Percentiles rank a stretch among this genome's conserved stretches.
These are phyloP conservation scores for Berghia stephanieae DNA, from an alignment of 1,140 invertebrate species.

Conservation along the genomic window DNA sequence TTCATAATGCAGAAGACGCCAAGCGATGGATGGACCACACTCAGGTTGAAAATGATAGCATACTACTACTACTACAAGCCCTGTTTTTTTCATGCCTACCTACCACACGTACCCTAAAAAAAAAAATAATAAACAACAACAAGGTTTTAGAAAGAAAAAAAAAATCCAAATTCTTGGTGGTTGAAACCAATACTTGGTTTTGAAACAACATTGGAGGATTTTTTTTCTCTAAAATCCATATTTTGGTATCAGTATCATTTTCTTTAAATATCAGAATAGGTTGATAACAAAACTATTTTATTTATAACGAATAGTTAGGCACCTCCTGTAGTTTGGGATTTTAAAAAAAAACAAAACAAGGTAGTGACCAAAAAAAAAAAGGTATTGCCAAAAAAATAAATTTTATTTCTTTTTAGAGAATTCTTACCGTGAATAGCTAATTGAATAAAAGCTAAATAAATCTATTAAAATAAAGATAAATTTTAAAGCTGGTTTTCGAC, in stretches of 20 bases:
- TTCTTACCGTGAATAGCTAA: too few species aligned
- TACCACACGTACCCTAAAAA: not conserved
- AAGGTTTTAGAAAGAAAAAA: not conserved
- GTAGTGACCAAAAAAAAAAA: constrained; percentile 5
- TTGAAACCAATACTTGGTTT: not conserved
- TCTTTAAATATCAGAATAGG: not conserved
- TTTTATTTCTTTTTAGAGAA: too few species aligned
- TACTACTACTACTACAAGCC: not conserved
- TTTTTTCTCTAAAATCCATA: not conserved
- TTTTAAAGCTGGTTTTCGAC: not conserved
- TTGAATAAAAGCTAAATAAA: too few species aligned
- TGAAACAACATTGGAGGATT: not conserved
- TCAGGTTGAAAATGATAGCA: constrained; percentile 75
- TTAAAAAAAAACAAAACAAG: not conserved
- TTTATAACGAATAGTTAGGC: not conserved
- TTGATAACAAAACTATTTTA: not conserved
- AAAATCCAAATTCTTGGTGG: not conserved
- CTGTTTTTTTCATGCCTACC: not conserved
- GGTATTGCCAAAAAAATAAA: too few species aligned
- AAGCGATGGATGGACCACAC: constrained; percentile 91
- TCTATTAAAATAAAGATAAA: too few species aligned
- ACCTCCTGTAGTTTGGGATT: not conserved
- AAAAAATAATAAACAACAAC: not conserved
- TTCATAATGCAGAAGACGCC: constrained; percentile 87
- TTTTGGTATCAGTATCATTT: not conserved